Conservation (phyloP, 2,888 invertebrate genomes). For the Orchesellides sinensis region DNA sequence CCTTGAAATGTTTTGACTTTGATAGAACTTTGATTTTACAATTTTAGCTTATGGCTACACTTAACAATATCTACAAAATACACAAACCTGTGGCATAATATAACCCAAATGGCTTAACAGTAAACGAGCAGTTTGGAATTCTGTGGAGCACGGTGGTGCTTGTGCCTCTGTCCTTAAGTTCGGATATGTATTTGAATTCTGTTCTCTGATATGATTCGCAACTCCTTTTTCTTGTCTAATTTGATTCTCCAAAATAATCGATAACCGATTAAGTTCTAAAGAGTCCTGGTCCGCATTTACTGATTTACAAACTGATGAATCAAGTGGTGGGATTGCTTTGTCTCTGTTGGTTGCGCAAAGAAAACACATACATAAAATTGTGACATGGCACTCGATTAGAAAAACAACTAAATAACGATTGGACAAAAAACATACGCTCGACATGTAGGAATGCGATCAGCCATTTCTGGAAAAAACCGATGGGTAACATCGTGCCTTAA, state of each 20-base stretch:
- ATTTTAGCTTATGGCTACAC: too few relatives aligned
- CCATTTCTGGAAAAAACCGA: slow-evolving; percentile 88
- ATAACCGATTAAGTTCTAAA: slow-evolving; percentile 83
- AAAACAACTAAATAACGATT: too few relatives aligned
- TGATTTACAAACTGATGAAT: slow-evolving; percentile 55
- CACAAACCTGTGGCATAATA: slow-evolving; percentile 78
- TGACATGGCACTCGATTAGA: not conserved
- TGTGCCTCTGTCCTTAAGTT: slow-evolving; percentile 81
- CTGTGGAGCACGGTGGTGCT: slow-evolving; percentile 90
- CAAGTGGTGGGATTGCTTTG: slow-evolving; percentile 90
- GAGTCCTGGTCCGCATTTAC: slow-evolving; percentile 75
- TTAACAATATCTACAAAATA: not conserved
- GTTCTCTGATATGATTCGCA: slow-evolving; percentile 71
- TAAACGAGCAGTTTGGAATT: slow-evolving; percentile 96
- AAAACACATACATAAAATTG: slow-evolving; percentile 52
- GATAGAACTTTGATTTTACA: too few relatives aligned
- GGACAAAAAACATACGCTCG: slow-evolving; percentile 82
- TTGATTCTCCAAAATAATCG: slow-evolving; percentile 84
- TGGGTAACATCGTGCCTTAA: slow-evolving; percentile 84
- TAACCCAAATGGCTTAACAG: slow-evolving; percentile 98
- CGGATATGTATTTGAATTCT: slow-evolving; percentile 73
- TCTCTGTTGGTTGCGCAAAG: too few relatives aligned
- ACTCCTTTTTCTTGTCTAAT: slow-evolving; percentile 72
- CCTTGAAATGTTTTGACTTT: not conserved
- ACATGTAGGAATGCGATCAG: slow-evolving; percentile 87